phyloP scores from a whole-genome alignment of 2,888 invertebrate species.

The Augochlorella aurata region DNA sequence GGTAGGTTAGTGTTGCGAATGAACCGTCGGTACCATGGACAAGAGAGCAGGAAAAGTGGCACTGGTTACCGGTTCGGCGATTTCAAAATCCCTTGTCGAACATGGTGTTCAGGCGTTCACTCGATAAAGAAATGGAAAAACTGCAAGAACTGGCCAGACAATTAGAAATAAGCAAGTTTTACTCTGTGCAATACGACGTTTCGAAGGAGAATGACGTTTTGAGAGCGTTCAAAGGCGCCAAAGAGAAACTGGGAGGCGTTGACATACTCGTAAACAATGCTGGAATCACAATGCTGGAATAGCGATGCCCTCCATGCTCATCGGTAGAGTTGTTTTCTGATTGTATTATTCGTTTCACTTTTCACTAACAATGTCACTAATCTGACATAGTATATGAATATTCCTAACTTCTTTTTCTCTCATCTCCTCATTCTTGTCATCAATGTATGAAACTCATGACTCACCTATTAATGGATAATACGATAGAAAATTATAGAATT shows the following conservation, averaged over 20 bases:
- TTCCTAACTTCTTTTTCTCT: too few relatives aligned
- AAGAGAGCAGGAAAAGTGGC: slow-evolving; percentile 86
- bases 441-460: too few relatives aligned
- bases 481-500: too few relatives aligned
- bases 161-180: slow-evolving; percentile 52
- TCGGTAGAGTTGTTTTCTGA: slow-evolving; percentile 64
- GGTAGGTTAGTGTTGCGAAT: neutral
- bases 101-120: slow-evolving; percentile 83
- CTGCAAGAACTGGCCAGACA: slow-evolving; percentile 75
- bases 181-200: slow-evolving; percentile 83
- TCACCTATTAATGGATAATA: too few relatives aligned
- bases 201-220: too few relatives aligned
- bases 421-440: too few relatives aligned
- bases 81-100: slow-evolving; percentile 80
- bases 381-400: too few relatives aligned
- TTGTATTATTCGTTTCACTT: too few relatives aligned
- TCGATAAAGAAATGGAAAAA: too few relatives aligned
- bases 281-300: slow-evolving; percentile 78
- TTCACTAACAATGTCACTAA: too few relatives aligned
- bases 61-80: slow-evolving; percentile 85
- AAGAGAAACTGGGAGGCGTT: slow-evolving; percentile 82
- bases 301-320: too few relatives aligned
- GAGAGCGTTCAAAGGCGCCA: too few relatives aligned
- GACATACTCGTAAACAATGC: slow-evolving; percentile 86
- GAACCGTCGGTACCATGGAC: slow-evolving; percentile 81